Base-by-base conservation (phyloP, 2,113 vertebrate species). In the Narcine bancroftii region DNA sequence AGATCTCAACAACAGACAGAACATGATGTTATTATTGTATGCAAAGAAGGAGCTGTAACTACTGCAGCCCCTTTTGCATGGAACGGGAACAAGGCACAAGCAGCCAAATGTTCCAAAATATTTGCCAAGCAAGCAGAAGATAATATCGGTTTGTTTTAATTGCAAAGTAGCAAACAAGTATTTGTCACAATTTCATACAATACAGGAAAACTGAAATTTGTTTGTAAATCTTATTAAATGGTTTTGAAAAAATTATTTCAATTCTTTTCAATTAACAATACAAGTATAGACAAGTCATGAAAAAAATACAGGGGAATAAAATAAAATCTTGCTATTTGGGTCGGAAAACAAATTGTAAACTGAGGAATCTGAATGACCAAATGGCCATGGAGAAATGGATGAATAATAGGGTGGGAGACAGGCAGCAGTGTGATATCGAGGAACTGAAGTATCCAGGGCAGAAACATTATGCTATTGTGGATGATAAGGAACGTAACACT, bases 141-240 rank as follows among this genome's bases (percentile, higher is more conserved):
- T 81, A 60, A 87, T 87, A 87, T 87, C 21, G 53, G 53, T 60
- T 87, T 21, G 33, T 87, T 87, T 87, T 87, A 87, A 60, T 87
- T 87, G 81, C 81, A 85, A 85, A 85, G 81, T 85, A 85, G 81
- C 81, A 87, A 87, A 87, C 81, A 87, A 87, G 81, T 87, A 87
- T 87, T 39, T n/a, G 36, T 87, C 53, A 87, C 81, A 87, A 60
- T 60, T 87, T 87, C 33, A 87, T 87, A 87, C 81, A 87, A 87
- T 56, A 87, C 81, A 87, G 81, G 53, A 87, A 87, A 87, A 87
- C 81, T 87, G 60, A 87, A 87, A 87, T 60, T n/a, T 87, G 81
- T 63, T 87, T 39, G 53, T 60, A 87, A 87, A 63, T 87, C 81
- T 87, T 87, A 83, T 83, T 83, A 87, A 87, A 87, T 87, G 81